Evolutionary conservation across 2,113 vertebrate species (phyloP).

Genomic region (Chitala chitala): DNA sequence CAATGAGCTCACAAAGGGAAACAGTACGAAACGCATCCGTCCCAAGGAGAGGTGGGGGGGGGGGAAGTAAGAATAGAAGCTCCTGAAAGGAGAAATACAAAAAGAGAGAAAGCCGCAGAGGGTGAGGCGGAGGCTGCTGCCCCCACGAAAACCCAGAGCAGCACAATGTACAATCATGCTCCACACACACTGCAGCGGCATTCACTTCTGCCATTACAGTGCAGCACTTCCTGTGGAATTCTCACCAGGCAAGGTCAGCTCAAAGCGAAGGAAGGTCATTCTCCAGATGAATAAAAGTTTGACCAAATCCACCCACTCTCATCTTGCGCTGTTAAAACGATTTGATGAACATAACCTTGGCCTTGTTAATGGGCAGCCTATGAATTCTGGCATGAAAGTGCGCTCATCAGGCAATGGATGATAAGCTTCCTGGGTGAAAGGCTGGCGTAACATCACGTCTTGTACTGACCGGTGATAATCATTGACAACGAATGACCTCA

Average conservation of each 20-base stretch:
- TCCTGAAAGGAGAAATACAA: slow-evolving; percentile 37
- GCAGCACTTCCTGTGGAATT: slow-evolving; percentile 47
- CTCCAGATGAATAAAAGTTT: slow-evolving; percentile 35
- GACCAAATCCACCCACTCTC: not conserved
- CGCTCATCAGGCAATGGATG: not conserved
- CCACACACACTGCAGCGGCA: slow-evolving; percentile 22
- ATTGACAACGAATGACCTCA: not conserved
- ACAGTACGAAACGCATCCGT: too few species aligned
- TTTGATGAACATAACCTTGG: not conserved
- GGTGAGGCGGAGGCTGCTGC: slow-evolving; percentile 43
- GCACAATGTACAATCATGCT: slow-evolving; percentile 14
- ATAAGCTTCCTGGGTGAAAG: not conserved
- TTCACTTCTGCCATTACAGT: not conserved
- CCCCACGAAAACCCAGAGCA: slow-evolving; percentile 32
- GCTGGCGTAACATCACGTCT: not conserved
- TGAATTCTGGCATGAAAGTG: not conserved
- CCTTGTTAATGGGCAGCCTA: not conserved
- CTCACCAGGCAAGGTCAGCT: slow-evolving; percentile 38
- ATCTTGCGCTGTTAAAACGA: not conserved
- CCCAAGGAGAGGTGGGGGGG: not conserved
- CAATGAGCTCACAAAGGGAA: not conserved
- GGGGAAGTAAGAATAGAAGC: slow-evolving; percentile 56
- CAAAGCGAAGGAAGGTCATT: slow-evolving; percentile 43
- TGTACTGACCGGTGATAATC: not conserved
- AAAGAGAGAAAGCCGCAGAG: slow-evolving; percentile 29